Conservation (phyloP, 2,797 vertebrate species). For the Lutjanus argentimaculatus region DNA sequence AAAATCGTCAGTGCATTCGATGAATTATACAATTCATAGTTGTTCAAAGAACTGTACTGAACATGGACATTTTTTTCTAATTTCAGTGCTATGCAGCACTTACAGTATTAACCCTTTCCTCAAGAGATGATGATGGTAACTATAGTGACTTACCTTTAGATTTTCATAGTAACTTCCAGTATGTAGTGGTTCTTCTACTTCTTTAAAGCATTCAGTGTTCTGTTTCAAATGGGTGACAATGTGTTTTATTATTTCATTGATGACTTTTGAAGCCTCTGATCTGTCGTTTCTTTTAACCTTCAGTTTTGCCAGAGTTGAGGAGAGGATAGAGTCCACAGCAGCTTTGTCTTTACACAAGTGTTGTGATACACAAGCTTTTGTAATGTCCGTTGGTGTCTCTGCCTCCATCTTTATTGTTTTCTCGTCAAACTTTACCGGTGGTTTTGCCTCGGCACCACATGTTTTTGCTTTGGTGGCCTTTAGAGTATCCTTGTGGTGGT, state of each 20-base stretch:
- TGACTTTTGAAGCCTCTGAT: conserved; percentile 37
- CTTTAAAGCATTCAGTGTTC: conserved; percentile 44
- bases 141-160: conserved; percentile 74
- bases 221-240: conserved; percentile 60
- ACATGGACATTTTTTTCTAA: not conserved
- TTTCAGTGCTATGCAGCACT: not conserved
- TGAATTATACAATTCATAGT: not conserved
- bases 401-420: fast-evolving
- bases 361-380: not conserved
- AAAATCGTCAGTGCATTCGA: not conserved
- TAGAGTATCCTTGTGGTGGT: not conserved
- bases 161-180: conserved; percentile 86
- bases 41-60: not conserved
- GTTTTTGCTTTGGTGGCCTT: not conserved
- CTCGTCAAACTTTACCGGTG: not conserved
- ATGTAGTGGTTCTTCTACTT: conserved; percentile 35
- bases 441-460: not conserved
- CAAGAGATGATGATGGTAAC: not conserved
- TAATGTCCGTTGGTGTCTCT: not conserved
- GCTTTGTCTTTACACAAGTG: not conserved
- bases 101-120: not conserved
- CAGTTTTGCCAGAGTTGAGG: conserved; percentile 56
- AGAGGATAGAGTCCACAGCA: conserved; percentile 40
- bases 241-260: conserved; percentile 51
- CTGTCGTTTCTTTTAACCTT: conserved; percentile 50